A percentile compares a stretch with the other conserved stretches of the same genome.
phyloP scores from a whole-genome alignment of 2,113 vertebrate species.

The Cyanistes caeruleus region DNA sequence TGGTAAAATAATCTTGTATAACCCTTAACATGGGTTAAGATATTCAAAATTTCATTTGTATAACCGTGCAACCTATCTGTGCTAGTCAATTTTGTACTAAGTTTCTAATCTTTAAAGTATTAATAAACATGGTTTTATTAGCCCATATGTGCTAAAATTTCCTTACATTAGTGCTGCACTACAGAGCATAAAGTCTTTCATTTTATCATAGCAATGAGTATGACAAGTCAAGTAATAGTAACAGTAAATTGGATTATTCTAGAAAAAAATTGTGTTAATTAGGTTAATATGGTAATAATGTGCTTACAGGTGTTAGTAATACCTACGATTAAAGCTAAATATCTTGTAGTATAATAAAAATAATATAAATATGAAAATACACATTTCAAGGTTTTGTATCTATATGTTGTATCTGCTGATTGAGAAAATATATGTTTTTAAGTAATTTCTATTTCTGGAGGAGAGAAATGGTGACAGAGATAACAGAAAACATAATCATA shows the following conservation, averaged over 20 bases:
- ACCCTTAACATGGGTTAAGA: no score
- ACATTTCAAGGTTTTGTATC: background rate
- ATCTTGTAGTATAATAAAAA: background rate
- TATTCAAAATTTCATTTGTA: background rate
- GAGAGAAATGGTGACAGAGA: background rate
- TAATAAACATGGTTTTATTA: background rate
- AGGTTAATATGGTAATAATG: background rate
- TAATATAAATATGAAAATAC: background rate
- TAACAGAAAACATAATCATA: background rate
- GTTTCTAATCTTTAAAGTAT: background rate
- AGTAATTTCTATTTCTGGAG: background rate
- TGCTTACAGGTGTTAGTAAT: background rate
- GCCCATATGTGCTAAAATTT: accelerated
- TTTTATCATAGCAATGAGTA: background rate
- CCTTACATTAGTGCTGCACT: background rate
- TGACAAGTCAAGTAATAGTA: background rate
- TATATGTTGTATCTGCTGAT: background rate
- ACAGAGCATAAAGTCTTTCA: background rate
- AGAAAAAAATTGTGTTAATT: background rate
- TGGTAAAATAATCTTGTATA: background rate
- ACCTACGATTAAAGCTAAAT: background rate
- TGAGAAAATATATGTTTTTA: background rate
- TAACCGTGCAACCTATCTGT: background rate
- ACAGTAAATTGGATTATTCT: background rate
- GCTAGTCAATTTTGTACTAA: background rate